Evolutionary conservation across 2,113 vertebrate genomes (phyloP), one percentile per base, ranked within the genome.

Genomic region (Cygnus atratus): DNA sequence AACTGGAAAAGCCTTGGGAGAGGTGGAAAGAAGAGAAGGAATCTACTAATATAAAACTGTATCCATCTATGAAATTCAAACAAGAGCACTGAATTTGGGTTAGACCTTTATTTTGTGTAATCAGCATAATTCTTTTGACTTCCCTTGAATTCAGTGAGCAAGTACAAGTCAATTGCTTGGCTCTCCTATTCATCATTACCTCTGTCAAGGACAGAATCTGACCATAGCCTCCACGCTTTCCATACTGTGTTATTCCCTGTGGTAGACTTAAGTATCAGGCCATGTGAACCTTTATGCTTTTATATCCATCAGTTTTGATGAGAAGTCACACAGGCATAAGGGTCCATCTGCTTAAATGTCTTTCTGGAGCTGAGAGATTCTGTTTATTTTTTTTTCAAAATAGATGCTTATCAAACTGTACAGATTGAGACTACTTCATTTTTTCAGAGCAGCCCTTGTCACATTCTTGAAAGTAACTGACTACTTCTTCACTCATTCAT

Each of bases 391-490:
- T 62, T 92, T 50, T 89, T 87, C 88, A 84, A 75, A 78, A 81
- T 63, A 54, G 4, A 87, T 74, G 57, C 57, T 84, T 82, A 92
- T 91, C 88, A 97, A 92, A 88, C 87, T 78, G 76, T 26, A 58
- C 84, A 93, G 91, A 95, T 61, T 90, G 91, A 75, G 92, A 88
- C 39, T 57, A 91, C 90, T 93, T 79, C 10, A 4, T 63, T 94
- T 94, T 82, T 78, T 87, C 87, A 92, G 73, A 92, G 80, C 83
- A 94, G 80, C 57, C 84, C 84, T 90, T 81, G 91, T 96, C 88
- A 94, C 70, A 87, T 93, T 92, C 1, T 0, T 94, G 94, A 93
- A 75, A 93, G 77, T 89, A 94, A 83, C 67, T 70, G 90, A 93
- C 91, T 95, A 29, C 65, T 93, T 74, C 76, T 93, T 65, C 70